Evolutionary conservation across 2,113 vertebrate species (phyloP).

Genomic region (Gopherus evgoodei): DNA sequence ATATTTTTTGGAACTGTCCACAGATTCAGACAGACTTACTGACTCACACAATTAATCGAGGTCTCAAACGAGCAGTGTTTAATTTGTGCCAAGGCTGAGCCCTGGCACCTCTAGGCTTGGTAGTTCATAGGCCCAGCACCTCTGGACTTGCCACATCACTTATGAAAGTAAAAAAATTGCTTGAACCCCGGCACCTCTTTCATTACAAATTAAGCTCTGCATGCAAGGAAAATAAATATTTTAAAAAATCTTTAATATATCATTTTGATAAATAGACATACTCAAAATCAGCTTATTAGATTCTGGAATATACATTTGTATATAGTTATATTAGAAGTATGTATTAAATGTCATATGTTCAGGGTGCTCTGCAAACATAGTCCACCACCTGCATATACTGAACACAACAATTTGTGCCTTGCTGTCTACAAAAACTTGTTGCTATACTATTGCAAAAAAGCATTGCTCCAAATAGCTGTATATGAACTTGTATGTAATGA

Average conservation of each 20-base stretch:
- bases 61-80: neutral
- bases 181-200: neutral
- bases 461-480: neutral
- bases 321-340: neutral
- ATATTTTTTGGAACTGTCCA: neutral
- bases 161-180: too few species aligned
- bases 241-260: neutral
- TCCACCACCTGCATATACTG: neutral
- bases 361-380: neutral
- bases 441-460: neutral
- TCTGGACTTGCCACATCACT: too few species aligned
- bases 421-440: neutral
- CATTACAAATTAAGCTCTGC: neutral
- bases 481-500: neutral
- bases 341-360: neutral
- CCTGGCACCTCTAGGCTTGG: neutral
- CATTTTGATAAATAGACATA: neutral
- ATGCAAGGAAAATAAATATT: neutral
- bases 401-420: neutral
- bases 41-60: neutral
- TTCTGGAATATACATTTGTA: neutral
- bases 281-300: neutral
- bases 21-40: neutral
- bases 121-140: too few species aligned
- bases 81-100: neutral